Percentiles rank a stretch among this genome's conserved stretches.
Evolutionary conservation across 2,888 invertebrate species (phyloP).

Genomic region (Melieria omissa): DNA sequence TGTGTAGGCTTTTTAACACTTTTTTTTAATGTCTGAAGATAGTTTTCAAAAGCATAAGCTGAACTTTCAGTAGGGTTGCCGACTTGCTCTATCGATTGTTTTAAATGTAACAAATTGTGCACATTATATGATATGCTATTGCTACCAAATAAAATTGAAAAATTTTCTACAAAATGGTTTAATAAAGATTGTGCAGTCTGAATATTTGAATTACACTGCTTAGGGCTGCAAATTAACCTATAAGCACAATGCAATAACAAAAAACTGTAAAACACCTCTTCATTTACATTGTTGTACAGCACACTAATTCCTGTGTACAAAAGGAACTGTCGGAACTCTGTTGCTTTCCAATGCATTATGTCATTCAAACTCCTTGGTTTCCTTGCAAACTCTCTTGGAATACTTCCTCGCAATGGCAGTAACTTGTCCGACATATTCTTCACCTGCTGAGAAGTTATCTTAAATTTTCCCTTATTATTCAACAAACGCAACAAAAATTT

Average conservation of each 20-base stretch:
- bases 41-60: slow-evolving; percentile 27
- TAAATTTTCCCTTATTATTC: slow-evolving; percentile 27
- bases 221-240: slow-evolving; percentile 29
- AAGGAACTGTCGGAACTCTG: slow-evolving; percentile 41
- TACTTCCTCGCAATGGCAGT: slow-evolving; percentile 15
- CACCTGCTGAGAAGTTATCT: slow-evolving; percentile 10
- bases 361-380: slow-evolving; percentile 39
- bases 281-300: slow-evolving; percentile 25
- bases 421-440: slow-evolving; percentile 28
- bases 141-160: slow-evolving; percentile 42
- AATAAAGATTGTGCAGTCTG: slow-evolving; percentile 40
- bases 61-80: slow-evolving; percentile 31
- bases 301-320: slow-evolving; percentile 32
- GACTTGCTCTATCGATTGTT: slow-evolving; percentile 39
- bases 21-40: slow-evolving; percentile 26
- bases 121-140: slow-evolving; percentile 49
- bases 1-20: slow-evolving; percentile 25
- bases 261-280: slow-evolving; percentile 29
- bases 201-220: slow-evolving; percentile 25
- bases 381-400: slow-evolving; percentile 34
- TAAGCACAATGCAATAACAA: slow-evolving; percentile 34
- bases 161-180: slow-evolving; percentile 43
- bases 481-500: slow-evolving; percentile 33
- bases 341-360: slow-evolving; percentile 37
- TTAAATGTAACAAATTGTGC: slow-evolving; percentile 45